Percentiles rank a stretch among this genome's conserved stretches.
These are phyloP conservation scores for Climacteris rufus DNA, from an alignment of 2,113 vertebrate genomes.

Conservation along the genomic window DNA sequence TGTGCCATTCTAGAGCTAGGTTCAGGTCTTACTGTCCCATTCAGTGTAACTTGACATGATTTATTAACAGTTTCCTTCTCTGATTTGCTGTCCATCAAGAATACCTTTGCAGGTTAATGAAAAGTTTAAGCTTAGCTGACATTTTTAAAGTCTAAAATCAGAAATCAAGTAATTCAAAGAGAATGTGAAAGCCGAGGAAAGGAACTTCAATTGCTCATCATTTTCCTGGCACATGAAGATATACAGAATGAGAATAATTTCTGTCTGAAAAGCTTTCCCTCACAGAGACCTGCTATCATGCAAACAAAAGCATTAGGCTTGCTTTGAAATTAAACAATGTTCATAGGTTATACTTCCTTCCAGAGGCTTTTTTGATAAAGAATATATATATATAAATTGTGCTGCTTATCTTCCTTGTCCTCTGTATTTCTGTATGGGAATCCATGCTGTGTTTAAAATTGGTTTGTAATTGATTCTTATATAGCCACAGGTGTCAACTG, in stretches of 20 bases:
- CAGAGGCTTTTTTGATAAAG: not conserved
- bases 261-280: not conserved
- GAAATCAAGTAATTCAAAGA: not conserved
- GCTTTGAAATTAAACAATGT: conserved; percentile 26
- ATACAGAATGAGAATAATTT: not conserved
- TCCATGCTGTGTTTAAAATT: conserved; percentile 18
- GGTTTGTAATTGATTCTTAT: conserved; percentile 38
- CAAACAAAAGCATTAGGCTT: not conserved
- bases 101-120: not conserved
- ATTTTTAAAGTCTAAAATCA: not conserved
- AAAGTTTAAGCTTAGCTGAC: not conserved
- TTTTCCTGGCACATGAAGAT: not conserved
- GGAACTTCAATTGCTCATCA: not conserved
- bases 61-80: not conserved
- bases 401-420: not conserved
- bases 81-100: not conserved
- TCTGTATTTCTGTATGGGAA: not conserved
- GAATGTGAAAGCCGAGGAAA: not conserved
- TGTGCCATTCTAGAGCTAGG: not conserved
- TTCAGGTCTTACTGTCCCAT: not conserved
- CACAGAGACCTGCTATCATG: not conserved
- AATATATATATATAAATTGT: not conserved
- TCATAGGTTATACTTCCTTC: not conserved
- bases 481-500: conserved; percentile 6
- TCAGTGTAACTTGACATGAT: not conserved